Conservation (phyloP, 2,797 vertebrate species). For the Acipenser transmontanus region DNA sequence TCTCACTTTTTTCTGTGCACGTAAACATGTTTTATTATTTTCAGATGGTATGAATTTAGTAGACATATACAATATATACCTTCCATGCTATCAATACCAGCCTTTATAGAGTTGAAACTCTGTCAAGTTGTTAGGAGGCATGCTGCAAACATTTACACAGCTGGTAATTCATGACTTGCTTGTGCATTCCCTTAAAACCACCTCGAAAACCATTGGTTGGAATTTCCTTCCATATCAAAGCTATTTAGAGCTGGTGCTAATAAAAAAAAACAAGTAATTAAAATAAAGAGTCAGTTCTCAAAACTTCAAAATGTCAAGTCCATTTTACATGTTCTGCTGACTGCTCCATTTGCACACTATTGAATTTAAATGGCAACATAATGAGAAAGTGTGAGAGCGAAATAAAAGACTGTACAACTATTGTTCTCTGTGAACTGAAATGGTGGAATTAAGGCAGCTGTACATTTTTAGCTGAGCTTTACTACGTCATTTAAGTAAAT, state of each 20-base stretch:
- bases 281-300: constrained; percentile 19
- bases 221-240: constrained; percentile 6
- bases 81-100: neutral
- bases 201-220: constrained; percentile 11
- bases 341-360: constrained; percentile 22
- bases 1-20: too few relatives aligned
- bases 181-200: neutral
- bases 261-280: constrained; percentile 19
- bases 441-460: too few relatives aligned
- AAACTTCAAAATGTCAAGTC: constrained; percentile 14
- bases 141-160: neutral
- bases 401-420: constrained; percentile 8
- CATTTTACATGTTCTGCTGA: constrained; percentile 16
- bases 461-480: too few relatives aligned
- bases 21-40: too few relatives aligned
- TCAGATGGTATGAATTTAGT: too few relatives aligned
- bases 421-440: neutral
- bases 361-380: constrained; percentile 10
- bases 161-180: neutral
- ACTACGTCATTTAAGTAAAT: too few relatives aligned
- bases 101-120: neutral
- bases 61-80: too few relatives aligned
- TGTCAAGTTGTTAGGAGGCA: neutral
- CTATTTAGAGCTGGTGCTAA: constrained; percentile 7
- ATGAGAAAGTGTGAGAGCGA: constrained; percentile 15